These are phyloP conservation scores for Potorous gilbertii DNA, from an alignment of 2,797 vertebrate species.

Conservation along the genomic window DNA sequence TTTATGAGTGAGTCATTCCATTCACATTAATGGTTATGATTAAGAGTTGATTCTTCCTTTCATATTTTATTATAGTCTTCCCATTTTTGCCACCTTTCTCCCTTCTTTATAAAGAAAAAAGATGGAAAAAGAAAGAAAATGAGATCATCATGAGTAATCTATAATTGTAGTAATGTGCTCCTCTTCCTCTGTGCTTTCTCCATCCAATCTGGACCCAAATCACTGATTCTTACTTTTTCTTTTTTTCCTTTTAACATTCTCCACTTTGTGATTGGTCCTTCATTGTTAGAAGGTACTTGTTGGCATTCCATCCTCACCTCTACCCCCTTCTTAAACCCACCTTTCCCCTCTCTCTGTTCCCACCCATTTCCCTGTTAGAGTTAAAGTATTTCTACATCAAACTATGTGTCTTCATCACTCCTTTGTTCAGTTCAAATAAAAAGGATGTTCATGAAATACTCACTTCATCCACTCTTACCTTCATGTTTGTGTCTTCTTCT, in stretches of 20 bases:
- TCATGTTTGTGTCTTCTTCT: neutral
- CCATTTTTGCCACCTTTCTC: neutral
- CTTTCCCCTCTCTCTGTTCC: neutral
- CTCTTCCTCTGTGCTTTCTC: neutral
- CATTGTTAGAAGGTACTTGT: neutral
- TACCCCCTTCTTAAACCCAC: neutral
- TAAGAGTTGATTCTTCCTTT: neutral
- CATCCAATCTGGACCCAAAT: neutral
- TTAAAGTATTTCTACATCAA: neutral
- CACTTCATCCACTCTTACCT: neutral
- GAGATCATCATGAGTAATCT: neutral
- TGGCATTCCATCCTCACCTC: neutral
- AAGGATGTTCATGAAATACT: neutral
- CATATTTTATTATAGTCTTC: neutral
- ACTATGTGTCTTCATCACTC: neutral
- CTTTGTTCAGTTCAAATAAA: neutral
- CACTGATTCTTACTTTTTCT: neutral
- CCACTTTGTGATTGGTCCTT: neutral
- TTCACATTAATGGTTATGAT: neutral
- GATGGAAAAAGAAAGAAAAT: neutral
- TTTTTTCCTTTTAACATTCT: neutral
- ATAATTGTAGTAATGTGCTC: neutral
- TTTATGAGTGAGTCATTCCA: neutral
- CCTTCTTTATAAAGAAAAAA: neutral
- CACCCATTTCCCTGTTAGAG: neutral